Conservation (phyloP, 2,888 invertebrate species). For the Phanerotoma sp. region DNA sequence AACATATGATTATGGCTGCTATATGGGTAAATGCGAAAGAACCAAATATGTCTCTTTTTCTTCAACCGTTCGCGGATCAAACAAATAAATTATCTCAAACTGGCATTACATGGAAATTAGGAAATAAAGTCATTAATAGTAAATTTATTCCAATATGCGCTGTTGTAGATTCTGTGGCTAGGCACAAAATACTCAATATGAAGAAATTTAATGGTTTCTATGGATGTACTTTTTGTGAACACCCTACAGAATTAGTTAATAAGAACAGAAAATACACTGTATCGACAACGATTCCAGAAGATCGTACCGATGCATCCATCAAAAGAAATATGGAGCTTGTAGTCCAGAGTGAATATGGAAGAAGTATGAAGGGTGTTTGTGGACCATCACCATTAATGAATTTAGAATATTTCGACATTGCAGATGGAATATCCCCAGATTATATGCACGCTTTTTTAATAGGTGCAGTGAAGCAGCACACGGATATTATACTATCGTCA, state of each 20-base stretch:
- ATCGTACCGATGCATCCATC: conserved; percentile 11
- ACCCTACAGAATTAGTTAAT: neutral
- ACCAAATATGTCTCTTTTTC: conserved; percentile 27
- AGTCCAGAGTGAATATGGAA: neutral
- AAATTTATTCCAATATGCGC: no score
- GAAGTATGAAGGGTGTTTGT: conserved; percentile 5
- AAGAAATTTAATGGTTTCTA: conserved; percentile 21
- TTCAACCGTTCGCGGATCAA: no score
- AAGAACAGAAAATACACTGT: conserved; percentile 20
- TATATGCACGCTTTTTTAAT: conserved; percentile 21
- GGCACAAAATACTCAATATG: no score
- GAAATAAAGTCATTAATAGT: no score
- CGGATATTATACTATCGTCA: conserved; percentile 12
- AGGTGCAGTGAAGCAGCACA: conserved; percentile 14
- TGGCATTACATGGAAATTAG: no score
- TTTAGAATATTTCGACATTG: conserved; percentile 26
- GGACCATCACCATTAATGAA: conserved; percentile 26
- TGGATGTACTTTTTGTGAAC: neutral
- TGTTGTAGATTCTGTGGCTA: no score
- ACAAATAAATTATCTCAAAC: no score
- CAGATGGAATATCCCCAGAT: conserved; percentile 12
- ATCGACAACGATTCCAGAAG: neutral
- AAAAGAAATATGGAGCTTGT: neutral
- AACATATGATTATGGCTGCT: conserved; percentile 14
- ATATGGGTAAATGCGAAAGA: conserved; percentile 29